These are phyloP conservation scores for Brachypalpus laphriformis DNA, from an alignment of 2,888 invertebrate genomes.

Conservation along the genomic window DNA sequence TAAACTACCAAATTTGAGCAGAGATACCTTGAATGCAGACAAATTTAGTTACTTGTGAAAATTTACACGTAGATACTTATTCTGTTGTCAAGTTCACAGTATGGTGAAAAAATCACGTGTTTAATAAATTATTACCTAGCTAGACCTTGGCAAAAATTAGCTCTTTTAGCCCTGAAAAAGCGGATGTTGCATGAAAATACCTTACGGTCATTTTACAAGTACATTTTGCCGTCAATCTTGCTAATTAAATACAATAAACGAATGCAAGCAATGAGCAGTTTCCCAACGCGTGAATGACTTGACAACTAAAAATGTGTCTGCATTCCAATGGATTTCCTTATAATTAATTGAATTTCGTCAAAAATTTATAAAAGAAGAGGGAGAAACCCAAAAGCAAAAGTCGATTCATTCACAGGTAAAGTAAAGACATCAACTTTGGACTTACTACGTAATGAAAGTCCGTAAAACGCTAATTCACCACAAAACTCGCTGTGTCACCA, in stretches of 20 bases:
- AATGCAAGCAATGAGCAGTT: background rate
- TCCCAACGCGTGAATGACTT: background rate
- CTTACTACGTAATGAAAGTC: slow-evolving; percentile 21
- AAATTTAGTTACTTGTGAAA: background rate
- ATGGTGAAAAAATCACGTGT: slow-evolving; percentile 9
- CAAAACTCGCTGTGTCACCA: slow-evolving; percentile 2
- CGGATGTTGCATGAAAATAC: slow-evolving; percentile 11
- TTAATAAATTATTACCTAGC: background rate
- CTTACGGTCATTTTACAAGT: no score
- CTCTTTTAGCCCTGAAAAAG: slow-evolving; percentile 23
- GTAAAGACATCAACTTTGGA: slow-evolving; percentile 17
- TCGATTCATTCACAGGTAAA: slow-evolving; percentile 19
- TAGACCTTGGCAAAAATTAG: slow-evolving; percentile 16
- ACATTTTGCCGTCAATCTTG: slow-evolving; percentile 8
- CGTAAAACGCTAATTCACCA: background rate
- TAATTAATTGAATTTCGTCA: slow-evolving; percentile 7
- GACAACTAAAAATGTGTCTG: slow-evolving; percentile 9
- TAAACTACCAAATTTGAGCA: background rate
- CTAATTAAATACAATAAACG: slow-evolving; percentile 2
- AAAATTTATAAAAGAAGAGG: background rate
- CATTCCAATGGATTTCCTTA: slow-evolving; percentile 13
- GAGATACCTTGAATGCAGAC: background rate
- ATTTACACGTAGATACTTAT: slow-evolving; percentile 15
- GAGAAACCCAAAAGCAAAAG: background rate
- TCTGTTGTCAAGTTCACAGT: slow-evolving; percentile 16